Evolutionary conservation across 2,113 vertebrate genomes (phyloP), one percentile per base, ranked within the genome.

Genomic region (Isichthys henryi): DNA sequence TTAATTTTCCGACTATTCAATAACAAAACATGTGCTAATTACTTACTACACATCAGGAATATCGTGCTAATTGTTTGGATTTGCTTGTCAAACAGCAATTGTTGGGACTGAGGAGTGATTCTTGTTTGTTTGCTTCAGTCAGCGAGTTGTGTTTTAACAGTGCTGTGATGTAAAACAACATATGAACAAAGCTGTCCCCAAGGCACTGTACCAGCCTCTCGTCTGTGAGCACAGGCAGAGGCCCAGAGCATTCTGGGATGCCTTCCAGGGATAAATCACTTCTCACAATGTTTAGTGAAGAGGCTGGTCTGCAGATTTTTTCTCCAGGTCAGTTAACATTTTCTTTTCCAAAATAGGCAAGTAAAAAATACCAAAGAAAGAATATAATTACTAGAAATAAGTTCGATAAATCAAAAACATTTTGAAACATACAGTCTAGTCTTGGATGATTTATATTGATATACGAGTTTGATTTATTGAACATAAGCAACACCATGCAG

Each of bases 91-190:
- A 49, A 82, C 70, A 19, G 70, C 39, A 43, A 39, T 43, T 62
- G 43, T 48, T 48, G 88, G 3, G 35, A 35, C 5, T 27, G 31
- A n/a, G 31, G 45, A 87, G 46, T 52, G 49, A 43, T 27, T 84
- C 17, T 27, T 90, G 85, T 87, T 77, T 70, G 58, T 89, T 89
- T 90, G 66, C 62, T 87, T 49, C n/a, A 23, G 31, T 10, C 4
- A 49, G 46, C 19, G 89, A 90, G 83, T 70, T n/a, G 52, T 48
- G 53, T 58, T 88, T 45, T 35, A 45, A 49, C 35, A 17, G 62
- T 17, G 17, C 62, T 53, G 83, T 46, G 53, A 85, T 87, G 83
- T 89, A 70, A 62, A 89, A 89, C 89, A 89, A 70, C 89, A 90
- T 80, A 87, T 87, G 89, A 90, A 90, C 27, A 31, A 43, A 87